phyloP scores from a whole-genome alignment of 1,140 invertebrate species.

The Glossosoma conforme region DNA sequence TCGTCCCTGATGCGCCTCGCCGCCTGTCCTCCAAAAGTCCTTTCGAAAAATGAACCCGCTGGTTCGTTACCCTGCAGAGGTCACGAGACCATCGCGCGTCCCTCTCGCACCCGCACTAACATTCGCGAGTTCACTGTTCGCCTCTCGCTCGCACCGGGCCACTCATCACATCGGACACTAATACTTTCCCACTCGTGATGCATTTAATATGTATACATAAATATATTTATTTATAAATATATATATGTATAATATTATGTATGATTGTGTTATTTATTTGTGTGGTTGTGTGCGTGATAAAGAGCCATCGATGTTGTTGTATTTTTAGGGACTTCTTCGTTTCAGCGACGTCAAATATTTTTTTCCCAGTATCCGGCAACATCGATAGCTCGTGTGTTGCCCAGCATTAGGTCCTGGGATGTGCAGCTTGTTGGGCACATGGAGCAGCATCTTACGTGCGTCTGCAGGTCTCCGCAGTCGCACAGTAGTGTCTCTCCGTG shows the following conservation, averaged over 20 bases:
- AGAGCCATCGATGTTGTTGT: too few species aligned
- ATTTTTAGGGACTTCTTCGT: too few species aligned
- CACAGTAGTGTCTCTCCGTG: too few species aligned
- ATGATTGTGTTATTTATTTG: neutral
- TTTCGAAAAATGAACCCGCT: constrained; percentile 30
- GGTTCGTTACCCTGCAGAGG: constrained; percentile 30
- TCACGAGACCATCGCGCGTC: constrained; percentile 14
- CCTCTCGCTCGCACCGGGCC: neutral
- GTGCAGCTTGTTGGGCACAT: too few species aligned
- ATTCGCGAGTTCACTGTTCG: neutral
- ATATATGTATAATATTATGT: neutral
- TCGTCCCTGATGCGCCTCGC: too few species aligned
- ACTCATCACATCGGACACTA: neutral
- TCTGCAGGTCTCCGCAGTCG: too few species aligned
- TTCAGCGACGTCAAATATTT: too few species aligned
- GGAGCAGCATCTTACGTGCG: too few species aligned
- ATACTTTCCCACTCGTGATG: neutral
- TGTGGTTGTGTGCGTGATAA: too few species aligned
- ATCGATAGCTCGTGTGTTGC: too few species aligned
- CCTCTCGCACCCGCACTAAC: constrained; percentile 8
- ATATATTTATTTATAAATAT: neutral
- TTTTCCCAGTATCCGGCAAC: too few species aligned
- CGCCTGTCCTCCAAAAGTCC: constrained; percentile 29
- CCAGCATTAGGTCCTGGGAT: too few species aligned
- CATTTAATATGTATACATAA: neutral